Base-by-base conservation (phyloP, 2,888 invertebrate genomes). In the Acanthosepion lycidas region DNA sequence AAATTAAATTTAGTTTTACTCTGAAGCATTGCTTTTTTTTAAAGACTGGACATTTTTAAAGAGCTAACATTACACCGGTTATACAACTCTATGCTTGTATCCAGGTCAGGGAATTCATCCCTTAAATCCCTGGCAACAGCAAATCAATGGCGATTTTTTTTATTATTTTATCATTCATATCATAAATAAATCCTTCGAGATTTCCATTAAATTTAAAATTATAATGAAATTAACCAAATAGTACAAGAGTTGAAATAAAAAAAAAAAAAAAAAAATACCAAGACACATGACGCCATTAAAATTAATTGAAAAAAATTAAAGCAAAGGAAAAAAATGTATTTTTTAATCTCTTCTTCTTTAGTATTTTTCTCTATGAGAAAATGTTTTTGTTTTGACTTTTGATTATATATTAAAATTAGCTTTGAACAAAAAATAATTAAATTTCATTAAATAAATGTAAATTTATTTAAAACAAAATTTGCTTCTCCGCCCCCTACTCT, bases 141-240 rank as follows among this genome's bases (percentile, higher is more conserved):
- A 78, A 78, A 78, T 78, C 78, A 78, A 78, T 78, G n/a, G 78
- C n/a, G n/a, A n/a, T n/a, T n/a, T 78, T 78, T 78, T 78, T 78
- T 78, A 64, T 28, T 6, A 64, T 28, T 78, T 78, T 78, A 78
- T 78, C n/a, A 78, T 28, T n/a, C 1, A 78, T 33, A 78, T 78
- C 1, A 33, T 33, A 78, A 78, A 78, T 78, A n/a, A 78, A 78
- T 78, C 15, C 9, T 78, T 33, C n/a, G 5, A 4, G n/a, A n/a
- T 9, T 33, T 33, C 9, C 28, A 8, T 28, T 78, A 12, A n/a
- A 33, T 78, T 78, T 9, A n/a, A 78, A 12, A n/a, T 9, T 33
- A 78, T 78, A 33, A 78, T 78, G 9, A 78, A 78, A 59, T 59
- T 3, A 59, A 59, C 23, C 2, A 51, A 59, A 59, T 6, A 59